phyloP scores from a whole-genome alignment of 1,140 invertebrate species.

The Drosophila paulistorum region DNA sequence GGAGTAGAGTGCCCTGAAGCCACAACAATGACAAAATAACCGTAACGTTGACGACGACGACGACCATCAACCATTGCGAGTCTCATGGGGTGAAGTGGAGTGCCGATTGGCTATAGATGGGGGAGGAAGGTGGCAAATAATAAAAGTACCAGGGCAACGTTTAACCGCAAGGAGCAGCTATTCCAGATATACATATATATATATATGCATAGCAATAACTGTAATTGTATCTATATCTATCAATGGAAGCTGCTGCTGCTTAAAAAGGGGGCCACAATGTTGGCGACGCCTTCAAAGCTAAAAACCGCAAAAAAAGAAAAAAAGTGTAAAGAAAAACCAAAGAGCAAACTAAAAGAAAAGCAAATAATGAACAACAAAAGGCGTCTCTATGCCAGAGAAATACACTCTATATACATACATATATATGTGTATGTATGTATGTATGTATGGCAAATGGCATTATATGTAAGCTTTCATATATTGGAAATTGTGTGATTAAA shows the following conservation, averaged over 20 bases:
- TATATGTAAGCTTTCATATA: constrained; percentile 33
- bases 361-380: constrained; percentile 59
- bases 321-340: constrained; percentile 45
- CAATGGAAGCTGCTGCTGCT: constrained; percentile 44
- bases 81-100: not conserved
- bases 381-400: constrained; percentile 41
- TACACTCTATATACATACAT: constrained; percentile 12
- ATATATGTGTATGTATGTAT: constrained; percentile 33
- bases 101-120: constrained; percentile 16
- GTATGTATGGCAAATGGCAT: constrained; percentile 33
- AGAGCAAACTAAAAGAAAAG: constrained; percentile 18
- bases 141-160: not conserved
- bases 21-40: constrained; percentile 62
- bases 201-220: constrained; percentile 40
- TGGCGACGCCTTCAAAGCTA: constrained; percentile 56
- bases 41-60: constrained; percentile 49
- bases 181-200: not conserved
- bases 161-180: constrained; percentile 30
- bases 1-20: constrained; percentile 31
- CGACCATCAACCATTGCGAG: not conserved
- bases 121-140: constrained; percentile 9
- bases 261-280: constrained; percentile 30
- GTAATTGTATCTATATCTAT: constrained; percentile 80
- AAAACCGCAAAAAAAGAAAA: constrained; percentile 46
- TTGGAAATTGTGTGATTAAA: constrained; percentile 54